A percentile compares a stretch with the other conserved stretches of the same genome.
These are phyloP conservation scores for Phyto melanocephala DNA, from an alignment of 2,888 invertebrate genomes.

Conservation along the genomic window DNA sequence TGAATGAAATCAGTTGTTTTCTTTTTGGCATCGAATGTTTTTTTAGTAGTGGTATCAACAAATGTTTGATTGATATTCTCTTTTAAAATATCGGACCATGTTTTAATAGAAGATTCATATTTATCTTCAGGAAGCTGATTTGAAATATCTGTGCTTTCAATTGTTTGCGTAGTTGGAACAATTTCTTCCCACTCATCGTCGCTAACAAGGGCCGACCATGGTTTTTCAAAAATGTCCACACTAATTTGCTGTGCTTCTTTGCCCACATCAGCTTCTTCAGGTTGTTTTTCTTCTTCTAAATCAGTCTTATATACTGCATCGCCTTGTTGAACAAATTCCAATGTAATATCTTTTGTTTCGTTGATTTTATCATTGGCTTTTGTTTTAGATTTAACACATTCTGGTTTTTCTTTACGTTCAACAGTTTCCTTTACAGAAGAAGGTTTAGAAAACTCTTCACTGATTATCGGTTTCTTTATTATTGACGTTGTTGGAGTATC, in stretches of 20 bases:
- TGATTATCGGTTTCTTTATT: not conserved
- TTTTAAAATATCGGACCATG: conserved; percentile 59
- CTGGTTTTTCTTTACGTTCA: conserved; percentile 32
- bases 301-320: not conserved
- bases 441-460: not conserved
- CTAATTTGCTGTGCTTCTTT: not conserved
- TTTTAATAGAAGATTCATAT: not conserved
- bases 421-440: not conserved
- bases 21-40: conserved; percentile 31
- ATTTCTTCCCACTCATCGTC: conserved; percentile 52
- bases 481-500: not conserved
- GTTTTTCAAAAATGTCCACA: conserved; percentile 1
- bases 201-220: conserved; percentile 42
- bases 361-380: conserved; percentile 4
- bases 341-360: not conserved
- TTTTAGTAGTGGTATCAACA: conserved; percentile 17
- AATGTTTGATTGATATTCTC: conserved; percentile 39
- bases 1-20: conserved; percentile 47
- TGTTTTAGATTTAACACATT: conserved; percentile 42
- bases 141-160: not conserved
- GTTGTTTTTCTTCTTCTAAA: not conserved
- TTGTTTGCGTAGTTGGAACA: not conserved
- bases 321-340: not conserved
- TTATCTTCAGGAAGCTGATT: not conserved
- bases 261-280: not conserved